A percentile compares a stretch with the other conserved stretches of the same genome.
These are phyloP conservation scores for Heliconius hermathena DNA, from an alignment of 1,140 invertebrate genomes.

Conservation along the genomic window DNA sequence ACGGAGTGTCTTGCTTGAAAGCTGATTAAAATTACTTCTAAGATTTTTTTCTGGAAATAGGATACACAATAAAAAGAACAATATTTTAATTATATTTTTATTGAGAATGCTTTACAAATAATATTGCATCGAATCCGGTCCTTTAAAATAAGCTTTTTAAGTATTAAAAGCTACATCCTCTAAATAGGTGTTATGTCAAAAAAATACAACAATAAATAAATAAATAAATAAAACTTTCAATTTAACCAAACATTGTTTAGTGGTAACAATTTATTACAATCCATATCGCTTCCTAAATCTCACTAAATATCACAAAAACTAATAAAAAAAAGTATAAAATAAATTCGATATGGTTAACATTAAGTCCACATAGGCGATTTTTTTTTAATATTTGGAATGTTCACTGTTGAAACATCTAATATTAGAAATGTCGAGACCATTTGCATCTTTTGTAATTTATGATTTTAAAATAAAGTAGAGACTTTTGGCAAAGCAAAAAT, in stretches of 20 bases:
- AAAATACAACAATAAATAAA: neutral
- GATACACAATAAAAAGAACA: neutral
- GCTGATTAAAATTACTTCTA: neutral
- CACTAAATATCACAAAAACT: constrained; percentile 2
- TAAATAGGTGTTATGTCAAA: neutral
- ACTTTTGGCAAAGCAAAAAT: constrained; percentile 34
- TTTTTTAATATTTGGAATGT: neutral
- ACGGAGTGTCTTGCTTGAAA: too few species aligned
- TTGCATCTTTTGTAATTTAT: neutral
- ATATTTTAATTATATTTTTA: constrained; percentile 7
- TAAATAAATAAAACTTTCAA: neutral
- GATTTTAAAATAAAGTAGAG: constrained; percentile 16
- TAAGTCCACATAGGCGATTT: too few species aligned
- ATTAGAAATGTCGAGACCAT: neutral
- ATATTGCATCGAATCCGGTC: constrained; percentile 29
- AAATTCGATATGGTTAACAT: neutral
- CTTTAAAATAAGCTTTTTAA: constrained; percentile 23
- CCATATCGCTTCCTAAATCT: constrained; percentile 5
- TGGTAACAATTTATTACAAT: neutral
- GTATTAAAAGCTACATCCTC: constrained; percentile 13
- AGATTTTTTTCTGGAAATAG: neutral
- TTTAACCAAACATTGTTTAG: neutral
- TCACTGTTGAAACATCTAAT: neutral
- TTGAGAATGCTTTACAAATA: constrained; percentile 34
- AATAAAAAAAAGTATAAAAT: constrained; percentile 11